Percentiles rank a stretch among this genome's conserved stretches.
Evolutionary conservation across 1,140 invertebrate species (phyloP).

Genomic region (Ruditapes philippinarum): DNA sequence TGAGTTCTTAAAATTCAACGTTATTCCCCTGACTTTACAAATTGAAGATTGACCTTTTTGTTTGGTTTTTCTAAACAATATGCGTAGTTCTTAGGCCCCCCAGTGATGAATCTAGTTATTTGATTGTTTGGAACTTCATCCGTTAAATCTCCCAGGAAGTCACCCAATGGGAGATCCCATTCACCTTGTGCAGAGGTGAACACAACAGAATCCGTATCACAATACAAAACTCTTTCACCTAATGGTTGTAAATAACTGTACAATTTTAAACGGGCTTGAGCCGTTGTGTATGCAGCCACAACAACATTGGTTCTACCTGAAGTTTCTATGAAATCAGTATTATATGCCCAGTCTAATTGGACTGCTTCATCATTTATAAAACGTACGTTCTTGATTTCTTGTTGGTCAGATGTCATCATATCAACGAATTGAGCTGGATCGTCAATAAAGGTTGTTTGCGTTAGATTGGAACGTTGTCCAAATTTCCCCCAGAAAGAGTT

Average conservation of each 20-base stretch:
- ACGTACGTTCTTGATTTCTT: background rate
- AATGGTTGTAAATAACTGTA: slow-evolving; percentile 82
- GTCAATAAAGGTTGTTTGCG: background rate
- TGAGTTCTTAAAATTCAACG: background rate
- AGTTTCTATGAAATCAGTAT: background rate
- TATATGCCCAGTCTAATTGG: background rate
- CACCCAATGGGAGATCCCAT: background rate
- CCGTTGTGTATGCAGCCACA: slow-evolving; percentile 83
- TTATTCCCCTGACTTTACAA: background rate
- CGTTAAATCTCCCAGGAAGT: slow-evolving; percentile 82
- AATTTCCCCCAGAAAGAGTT: slow-evolving; percentile 4
- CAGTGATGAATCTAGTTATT: slow-evolving; percentile 1
- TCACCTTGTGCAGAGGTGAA: background rate
- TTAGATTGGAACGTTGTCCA: background rate
- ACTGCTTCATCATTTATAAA: background rate
- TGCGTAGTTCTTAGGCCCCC: slow-evolving; percentile 35
- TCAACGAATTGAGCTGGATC: background rate
- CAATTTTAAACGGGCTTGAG: slow-evolving; percentile 84
- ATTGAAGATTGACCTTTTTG: background rate
- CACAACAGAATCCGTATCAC: slow-evolving; percentile 8
- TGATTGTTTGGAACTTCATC: background rate
- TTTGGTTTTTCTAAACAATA: background rate
- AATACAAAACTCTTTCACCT: slow-evolving; percentile 65
- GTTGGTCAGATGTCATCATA: slow-evolving; percentile 67
- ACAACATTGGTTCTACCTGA: slow-evolving; percentile 77